A percentile compares a stretch with the other conserved stretches of the same genome.
Conservation (phyloP, 2,797 vertebrate species). For the Sebastes baramenuke region DNA sequence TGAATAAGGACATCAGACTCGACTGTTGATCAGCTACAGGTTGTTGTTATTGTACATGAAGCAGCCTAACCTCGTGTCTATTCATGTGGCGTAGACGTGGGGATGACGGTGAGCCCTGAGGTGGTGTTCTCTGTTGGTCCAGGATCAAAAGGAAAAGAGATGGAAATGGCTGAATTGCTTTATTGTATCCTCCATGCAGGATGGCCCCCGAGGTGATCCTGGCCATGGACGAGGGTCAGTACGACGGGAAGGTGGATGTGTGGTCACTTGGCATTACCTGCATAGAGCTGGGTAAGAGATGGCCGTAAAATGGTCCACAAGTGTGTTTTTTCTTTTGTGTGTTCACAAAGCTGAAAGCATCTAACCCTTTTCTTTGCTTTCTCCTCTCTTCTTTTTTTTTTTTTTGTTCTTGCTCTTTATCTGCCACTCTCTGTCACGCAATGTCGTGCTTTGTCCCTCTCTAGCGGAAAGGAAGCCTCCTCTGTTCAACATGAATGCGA, state of each 20-base stretch:
- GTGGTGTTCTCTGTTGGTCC: slow-evolving; percentile 6
- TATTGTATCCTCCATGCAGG: slow-evolving; percentile 76
- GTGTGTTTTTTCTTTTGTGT: neutral
- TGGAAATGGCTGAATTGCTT: slow-evolving; percentile 31
- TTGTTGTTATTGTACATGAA: slow-evolving; percentile 2
- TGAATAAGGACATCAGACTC: neutral
- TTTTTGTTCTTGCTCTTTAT: slow-evolving; percentile 21
- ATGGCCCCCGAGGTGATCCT: slow-evolving; percentile 97
- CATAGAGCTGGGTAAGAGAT: slow-evolving; percentile 91
- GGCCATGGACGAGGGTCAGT: slow-evolving; percentile 95
- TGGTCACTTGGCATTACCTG: slow-evolving; percentile 96
- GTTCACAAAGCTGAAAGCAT: slow-evolving; percentile 28
- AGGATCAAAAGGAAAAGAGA: slow-evolving; percentile 26
- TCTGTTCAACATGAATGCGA: slow-evolving; percentile 97
- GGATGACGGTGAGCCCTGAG: neutral
- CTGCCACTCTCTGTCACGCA: slow-evolving; percentile 20
- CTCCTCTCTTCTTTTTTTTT: neutral
- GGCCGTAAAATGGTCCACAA: neutral
- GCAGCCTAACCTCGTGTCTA: neutral
- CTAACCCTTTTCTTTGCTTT: slow-evolving; percentile 11
- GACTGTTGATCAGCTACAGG: neutral
- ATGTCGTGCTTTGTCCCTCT: slow-evolving; percentile 32
- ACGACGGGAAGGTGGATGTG: slow-evolving; percentile 95
- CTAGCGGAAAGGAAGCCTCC: slow-evolving; percentile 94
- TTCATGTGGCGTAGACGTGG: neutral